Evolutionary conservation across 1,140 invertebrate species (phyloP), one percentile per base, ranked within the genome.

Genomic region (Dendrolimus punctatus): DNA sequence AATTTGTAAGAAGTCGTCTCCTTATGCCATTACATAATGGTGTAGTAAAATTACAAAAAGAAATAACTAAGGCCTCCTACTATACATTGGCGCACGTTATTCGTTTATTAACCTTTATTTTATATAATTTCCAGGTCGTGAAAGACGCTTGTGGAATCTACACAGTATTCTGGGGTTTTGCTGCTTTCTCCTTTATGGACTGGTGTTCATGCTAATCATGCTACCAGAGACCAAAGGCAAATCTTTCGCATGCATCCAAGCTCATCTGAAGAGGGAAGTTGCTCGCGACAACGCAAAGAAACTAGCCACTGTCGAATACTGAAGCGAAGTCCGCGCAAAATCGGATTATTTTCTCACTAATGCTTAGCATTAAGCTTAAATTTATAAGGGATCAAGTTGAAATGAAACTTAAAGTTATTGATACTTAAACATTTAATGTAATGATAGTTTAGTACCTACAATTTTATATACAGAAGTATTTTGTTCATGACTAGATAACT

Each of bases 201-300:
- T 92, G 1, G 52, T 92, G 9, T 95, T 92, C 67, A 89, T 92
- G 46, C 79, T 91, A 36, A 78, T 89, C 4, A 88, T 89, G 44
- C 85, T 95, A 23, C 94, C 94, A 0, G 95, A 96, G 83, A 96
- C 95, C 0, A 96, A 95, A 80, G 93, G 93, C 7, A 94, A 93
- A 72, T 91, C 92, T 1, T 89, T 95, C 44, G 90, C 82, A 5
- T 72, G 66, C 55, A 88, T 88, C 55, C 87, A 88, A 56, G 74
- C 77, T 6, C 74, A 84, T 49, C 64, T 88, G 6, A 60, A 65
- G 38, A 65, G 81, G 39, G 81, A 84, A 55, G 80, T 81, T 39
- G 81, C 73, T 0, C 63, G 78, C 5, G 80, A 82, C 65, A 86
- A 78, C 67, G 77, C 82, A 50, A 81, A 73, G 63, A 84, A 81